A percentile compares a stretch with the other conserved stretches of the same genome.
Evolutionary conservation across 2,113 vertebrate species (phyloP).

Genomic region (Corythornis vintsioides): DNA sequence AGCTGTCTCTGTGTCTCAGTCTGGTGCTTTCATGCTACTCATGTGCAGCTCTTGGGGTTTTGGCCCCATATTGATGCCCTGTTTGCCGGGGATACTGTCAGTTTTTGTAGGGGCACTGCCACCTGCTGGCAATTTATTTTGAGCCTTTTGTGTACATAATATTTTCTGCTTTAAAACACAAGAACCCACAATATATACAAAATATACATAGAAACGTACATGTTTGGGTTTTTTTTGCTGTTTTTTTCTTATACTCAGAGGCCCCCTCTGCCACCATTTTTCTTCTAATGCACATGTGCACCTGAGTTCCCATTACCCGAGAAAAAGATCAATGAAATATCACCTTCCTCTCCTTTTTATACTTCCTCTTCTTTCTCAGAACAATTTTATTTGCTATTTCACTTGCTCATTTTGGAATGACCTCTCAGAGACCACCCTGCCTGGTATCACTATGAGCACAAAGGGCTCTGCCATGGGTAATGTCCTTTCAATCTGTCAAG

Average conservation of each 20-base stretch:
- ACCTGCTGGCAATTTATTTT: slow-evolving; percentile 46
- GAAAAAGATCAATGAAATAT: background rate
- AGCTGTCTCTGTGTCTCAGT: background rate
- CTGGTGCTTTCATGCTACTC: background rate
- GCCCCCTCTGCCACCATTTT: background rate
- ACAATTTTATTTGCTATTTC: background rate
- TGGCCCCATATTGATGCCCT: background rate
- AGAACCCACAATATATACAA: background rate
- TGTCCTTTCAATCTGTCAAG: background rate
- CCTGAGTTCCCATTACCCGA: background rate
- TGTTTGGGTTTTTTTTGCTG: background rate
- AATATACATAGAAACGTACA: background rate
- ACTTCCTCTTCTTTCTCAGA: background rate
- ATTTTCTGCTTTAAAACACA: background rate
- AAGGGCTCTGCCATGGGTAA: background rate
- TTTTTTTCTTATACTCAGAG: background rate
- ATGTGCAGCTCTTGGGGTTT: background rate
- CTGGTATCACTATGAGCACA: accelerated
- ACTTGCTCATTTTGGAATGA: background rate
- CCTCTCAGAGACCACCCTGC: background rate
- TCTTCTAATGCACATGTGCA: accelerated
- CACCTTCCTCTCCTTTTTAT: background rate
- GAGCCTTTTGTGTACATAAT: background rate
- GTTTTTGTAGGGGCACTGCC: slow-evolving; percentile 38
- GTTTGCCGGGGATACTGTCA: background rate